These are phyloP conservation scores for Lithobates pipiens DNA, from an alignment of 2,797 vertebrate genomes.

Conservation along the genomic window DNA sequence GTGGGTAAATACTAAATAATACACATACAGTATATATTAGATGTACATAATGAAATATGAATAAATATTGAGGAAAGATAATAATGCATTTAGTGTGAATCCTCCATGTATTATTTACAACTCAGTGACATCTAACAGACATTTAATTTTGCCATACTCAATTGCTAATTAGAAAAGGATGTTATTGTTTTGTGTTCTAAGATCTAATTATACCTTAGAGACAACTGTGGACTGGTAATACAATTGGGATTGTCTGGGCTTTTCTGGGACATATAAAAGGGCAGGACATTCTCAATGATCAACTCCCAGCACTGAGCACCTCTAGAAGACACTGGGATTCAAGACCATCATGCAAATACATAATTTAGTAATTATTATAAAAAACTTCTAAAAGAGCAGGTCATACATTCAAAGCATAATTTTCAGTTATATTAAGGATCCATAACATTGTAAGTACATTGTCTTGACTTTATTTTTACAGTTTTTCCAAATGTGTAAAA, in stretches of 20 bases:
- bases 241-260: background rate
- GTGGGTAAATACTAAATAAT: too few species aligned
- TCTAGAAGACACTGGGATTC: background rate
- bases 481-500: too few species aligned
- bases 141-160: background rate
- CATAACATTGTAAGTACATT: background rate
- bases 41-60: too few species aligned
- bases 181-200: constrained; percentile 39
- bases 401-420: background rate
- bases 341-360: background rate
- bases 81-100: too few species aligned
- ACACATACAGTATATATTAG: too few species aligned
- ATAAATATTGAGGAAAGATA: too few species aligned
- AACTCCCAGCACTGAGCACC: background rate
- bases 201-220: constrained; percentile 38
- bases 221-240: background rate
- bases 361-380: too few species aligned
- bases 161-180: constrained; percentile 20
- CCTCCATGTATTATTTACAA: too few species aligned
- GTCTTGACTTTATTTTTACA: too few species aligned
- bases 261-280: constrained; percentile 7
- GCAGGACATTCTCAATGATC: background rate
- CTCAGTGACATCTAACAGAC: background rate
- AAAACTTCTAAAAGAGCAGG: too few species aligned
- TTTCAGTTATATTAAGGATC: background rate